A percentile compares a stretch with the other conserved stretches of the same genome.
Evolutionary conservation across 1,140 invertebrate genomes (phyloP).

Genomic region (Harpegnathos saltator): DNA sequence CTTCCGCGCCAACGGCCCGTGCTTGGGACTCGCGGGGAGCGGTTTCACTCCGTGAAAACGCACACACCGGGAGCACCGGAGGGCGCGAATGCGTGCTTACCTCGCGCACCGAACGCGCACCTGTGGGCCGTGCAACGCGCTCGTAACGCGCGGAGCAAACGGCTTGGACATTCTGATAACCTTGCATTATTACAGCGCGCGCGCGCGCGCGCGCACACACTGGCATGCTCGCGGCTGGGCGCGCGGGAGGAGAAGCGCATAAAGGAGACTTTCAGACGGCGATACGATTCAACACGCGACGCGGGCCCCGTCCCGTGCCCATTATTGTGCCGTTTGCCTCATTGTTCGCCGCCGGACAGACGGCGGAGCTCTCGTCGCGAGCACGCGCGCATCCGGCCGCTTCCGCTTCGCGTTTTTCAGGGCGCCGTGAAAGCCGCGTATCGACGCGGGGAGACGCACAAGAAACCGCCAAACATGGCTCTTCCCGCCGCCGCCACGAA

Average conservation of each 20-base stretch:
- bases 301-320: conserved; percentile 13
- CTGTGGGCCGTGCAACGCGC: background rate
- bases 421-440: conserved; percentile 8
- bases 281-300: conserved; percentile 52
- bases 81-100: conserved; percentile 18
- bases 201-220: conserved; percentile 25
- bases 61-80: background rate
- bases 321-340: conserved; percentile 28
- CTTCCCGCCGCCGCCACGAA: too few species aligned
- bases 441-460: conserved; percentile 6
- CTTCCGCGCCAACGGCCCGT: too few species aligned
- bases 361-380: conserved; percentile 38
- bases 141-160: conserved; percentile 56
- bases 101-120: background rate
- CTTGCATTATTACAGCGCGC: conserved; percentile 47
- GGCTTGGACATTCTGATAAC: conserved; percentile 63
- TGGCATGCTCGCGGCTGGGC: too few species aligned
- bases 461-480: conserved; percentile 5
- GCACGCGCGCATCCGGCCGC: background rate
- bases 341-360: conserved; percentile 41
- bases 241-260: background rate
- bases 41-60: background rate
- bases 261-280: conserved; percentile 36
- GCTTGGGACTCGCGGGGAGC: conserved; percentile 10
- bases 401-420: conserved; percentile 42